Conservation (phyloP, 2,113 vertebrate genomes). For the Sisor rabdophorus region DNA sequence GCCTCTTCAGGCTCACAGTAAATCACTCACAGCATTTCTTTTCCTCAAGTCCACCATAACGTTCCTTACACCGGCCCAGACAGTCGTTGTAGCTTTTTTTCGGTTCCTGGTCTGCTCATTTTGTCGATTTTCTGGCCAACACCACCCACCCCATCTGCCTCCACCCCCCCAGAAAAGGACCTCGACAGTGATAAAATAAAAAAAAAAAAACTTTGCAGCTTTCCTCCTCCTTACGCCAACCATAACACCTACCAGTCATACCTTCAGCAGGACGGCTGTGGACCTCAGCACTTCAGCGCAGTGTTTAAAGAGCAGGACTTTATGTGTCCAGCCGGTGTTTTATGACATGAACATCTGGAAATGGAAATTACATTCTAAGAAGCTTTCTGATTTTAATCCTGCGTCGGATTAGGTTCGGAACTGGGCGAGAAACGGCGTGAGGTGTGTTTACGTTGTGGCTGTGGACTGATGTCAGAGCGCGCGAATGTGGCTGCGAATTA, state of each 20-base stretch:
- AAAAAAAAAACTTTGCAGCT: neutral
- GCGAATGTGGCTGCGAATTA: neutral
- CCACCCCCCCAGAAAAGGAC: neutral
- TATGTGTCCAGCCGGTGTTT: constrained; percentile 44
- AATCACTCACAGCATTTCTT: constrained; percentile 16
- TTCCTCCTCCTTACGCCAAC: constrained; percentile 5
- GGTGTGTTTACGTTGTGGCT: neutral
- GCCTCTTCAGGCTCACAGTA: constrained; percentile 14
- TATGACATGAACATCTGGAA: constrained; percentile 61
- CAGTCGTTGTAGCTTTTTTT: constrained; percentile 25
- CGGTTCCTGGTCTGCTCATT: constrained; percentile 28
- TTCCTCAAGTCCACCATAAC: neutral
- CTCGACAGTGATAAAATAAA: constrained; percentile 8
- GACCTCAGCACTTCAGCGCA: neutral
- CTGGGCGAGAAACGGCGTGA: neutral
- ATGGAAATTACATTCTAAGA: constrained; percentile 54
- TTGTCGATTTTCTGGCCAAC: constrained; percentile 13
- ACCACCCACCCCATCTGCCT: no score
- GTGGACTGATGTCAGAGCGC: neutral
- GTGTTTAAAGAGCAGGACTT: constrained; percentile 41
- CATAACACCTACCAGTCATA: constrained; percentile 6
- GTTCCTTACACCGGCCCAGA: constrained; percentile 31
- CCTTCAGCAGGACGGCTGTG: neutral
- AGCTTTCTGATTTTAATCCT: constrained; percentile 51
- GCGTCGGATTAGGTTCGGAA: neutral